Base-by-base conservation (phyloP, 2,888 invertebrate genomes). In the Eudasyphora cyanicolor region DNA sequence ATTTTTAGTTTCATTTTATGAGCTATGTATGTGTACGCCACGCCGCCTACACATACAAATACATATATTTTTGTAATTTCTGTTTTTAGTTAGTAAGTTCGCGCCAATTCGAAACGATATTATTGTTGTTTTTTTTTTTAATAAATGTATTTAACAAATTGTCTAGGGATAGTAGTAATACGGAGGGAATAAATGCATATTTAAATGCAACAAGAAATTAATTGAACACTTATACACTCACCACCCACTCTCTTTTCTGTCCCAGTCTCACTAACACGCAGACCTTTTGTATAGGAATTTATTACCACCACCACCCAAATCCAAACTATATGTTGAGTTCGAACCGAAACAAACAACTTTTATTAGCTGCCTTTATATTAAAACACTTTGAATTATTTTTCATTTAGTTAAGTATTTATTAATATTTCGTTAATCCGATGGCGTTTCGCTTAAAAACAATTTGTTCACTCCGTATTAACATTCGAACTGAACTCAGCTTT, bases 51-150 rank as follows among this genome's bases (percentile, higher is more conserved):
- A n/a, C n/a, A 60, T 14, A 51, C 38, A n/a, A n/a, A n/a, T n/a
- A n/a, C n/a, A n/a, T 71, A 54, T 54, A 19, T 54, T 71, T 38
- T 70, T 49, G 27, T 51, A 35, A 19, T 24, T 42, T 42, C 75
- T 75, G 32, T 77, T 78, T 74, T 49, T 75, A 78, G 64, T 71
- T 77, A 74, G 24, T 77, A 78, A 82, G 76, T 49, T 71, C 71
- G 67, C 42, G 67, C 57, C 70, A 77, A 57, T 78, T 71, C 10
- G 49, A 62, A 82, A 70, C 77, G 77, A 82, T 82, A 70, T 75
- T 75, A 49, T 10, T 70, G 67, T 74, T 71, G 54, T 27, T 69
- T 17, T 71, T 54, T 49, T 12, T 8, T 32, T 67, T n/a, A n/a
- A 29, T 51, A 45, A 62, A 74, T 62, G 29, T 62, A 4, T 17